Percentiles rank a stretch among this genome's conserved stretches.
Conservation (phyloP, 2,888 invertebrate species). For the Itoplectis maculator region DNA sequence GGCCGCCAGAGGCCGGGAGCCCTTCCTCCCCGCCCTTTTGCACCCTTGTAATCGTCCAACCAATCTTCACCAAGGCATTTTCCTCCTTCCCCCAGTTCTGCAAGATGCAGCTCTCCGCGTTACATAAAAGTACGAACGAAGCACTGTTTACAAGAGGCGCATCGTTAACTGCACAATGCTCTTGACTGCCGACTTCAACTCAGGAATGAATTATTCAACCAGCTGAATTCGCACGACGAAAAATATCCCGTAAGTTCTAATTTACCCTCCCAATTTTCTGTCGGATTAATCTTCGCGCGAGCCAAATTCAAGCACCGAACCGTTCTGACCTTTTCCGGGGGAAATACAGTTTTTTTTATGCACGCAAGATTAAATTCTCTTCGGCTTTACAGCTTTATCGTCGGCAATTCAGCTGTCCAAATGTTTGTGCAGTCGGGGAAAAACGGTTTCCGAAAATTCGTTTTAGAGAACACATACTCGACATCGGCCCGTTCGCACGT, state of each 20-base stretch:
- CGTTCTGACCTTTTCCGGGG: background rate
- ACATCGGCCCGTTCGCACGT: background rate
- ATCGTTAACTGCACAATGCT: conserved; percentile 34
- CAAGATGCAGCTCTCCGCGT: background rate
- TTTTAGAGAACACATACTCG: background rate
- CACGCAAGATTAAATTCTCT: too few species aligned
- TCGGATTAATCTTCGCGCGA: background rate
- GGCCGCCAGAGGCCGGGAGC: conserved; percentile 9
- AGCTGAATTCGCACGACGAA: background rate
- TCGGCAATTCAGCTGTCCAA: conserved; percentile 62
- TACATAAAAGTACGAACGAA: conserved; percentile 22
- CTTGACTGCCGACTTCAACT: background rate
- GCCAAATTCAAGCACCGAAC: background rate
- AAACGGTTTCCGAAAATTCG: conserved; percentile 55
- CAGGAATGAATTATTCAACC: conserved; percentile 1
- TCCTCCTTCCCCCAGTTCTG: background rate
- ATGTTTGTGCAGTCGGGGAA: conserved; percentile 56
- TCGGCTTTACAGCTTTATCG: conserved; percentile 64
- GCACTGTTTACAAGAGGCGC: conserved; percentile 13
- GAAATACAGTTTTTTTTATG: background rate
- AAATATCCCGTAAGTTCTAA: background rate
- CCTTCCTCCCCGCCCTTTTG: conserved; percentile 3
- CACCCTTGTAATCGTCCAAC: conserved; percentile 7
- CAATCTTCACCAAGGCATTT: background rate
- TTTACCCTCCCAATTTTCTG: background rate